Conservation (phyloP, 2,888 invertebrate genomes). For the Xestia xanthographa region DNA sequence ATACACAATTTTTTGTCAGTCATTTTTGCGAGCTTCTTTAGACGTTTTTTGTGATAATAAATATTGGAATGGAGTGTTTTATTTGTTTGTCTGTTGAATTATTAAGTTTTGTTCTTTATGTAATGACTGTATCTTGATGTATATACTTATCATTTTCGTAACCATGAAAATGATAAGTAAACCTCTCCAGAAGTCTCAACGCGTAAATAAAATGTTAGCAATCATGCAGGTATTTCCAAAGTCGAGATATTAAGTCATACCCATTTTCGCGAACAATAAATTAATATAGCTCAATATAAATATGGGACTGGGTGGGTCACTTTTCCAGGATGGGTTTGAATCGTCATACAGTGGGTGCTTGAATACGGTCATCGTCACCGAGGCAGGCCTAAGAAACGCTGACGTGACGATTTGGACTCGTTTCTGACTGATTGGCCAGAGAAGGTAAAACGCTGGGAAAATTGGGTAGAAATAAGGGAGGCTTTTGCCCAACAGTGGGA, state of each 20-base stretch:
- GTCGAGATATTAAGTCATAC: background rate
- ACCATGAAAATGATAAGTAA: conserved; percentile 14
- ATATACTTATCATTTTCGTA: too few species aligned
- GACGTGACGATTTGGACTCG: too few species aligned
- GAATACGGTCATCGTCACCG: too few species aligned
- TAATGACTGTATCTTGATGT: background rate
- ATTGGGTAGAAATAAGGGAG: too few species aligned
- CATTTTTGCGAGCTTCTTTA: conserved; percentile 18
- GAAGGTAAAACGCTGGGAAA: too few species aligned
- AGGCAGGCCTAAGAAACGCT: too few species aligned
- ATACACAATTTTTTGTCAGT: background rate
- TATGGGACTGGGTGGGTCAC: too few species aligned
- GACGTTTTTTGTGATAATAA: conserved; percentile 17
- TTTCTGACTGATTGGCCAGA: too few species aligned
- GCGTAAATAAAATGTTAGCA: background rate
- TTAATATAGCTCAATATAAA: background rate
- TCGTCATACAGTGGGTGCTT: too few species aligned
- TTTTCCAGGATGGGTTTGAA: too few species aligned
- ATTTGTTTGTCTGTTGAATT: conserved; percentile 25
- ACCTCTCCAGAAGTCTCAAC: background rate
- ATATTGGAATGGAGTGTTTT: background rate
- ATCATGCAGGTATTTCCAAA: background rate
- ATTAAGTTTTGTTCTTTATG: background rate
- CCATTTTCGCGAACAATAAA: background rate
- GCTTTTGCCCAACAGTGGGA: too few species aligned